Base-by-base conservation (phyloP, 2,888 invertebrate species). In the Uropetala carovei region DNA sequence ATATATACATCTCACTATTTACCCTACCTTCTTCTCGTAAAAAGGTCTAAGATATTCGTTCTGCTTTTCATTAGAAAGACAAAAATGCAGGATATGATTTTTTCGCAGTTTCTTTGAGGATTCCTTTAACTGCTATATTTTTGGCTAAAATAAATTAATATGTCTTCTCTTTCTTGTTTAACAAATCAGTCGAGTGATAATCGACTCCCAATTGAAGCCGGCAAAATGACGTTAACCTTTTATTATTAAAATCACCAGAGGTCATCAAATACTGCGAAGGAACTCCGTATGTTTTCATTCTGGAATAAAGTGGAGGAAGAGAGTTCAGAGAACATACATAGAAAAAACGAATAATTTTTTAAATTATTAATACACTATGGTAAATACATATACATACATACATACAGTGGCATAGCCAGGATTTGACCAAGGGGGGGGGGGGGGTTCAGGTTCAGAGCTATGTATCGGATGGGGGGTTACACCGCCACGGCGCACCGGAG, bases 211-310 rank as follows among this genome's bases (percentile, higher is more conserved):
- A 64, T 60, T n/a, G 64, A n/a, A 64, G 16, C 18, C 18, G 64
- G 64, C 8, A 7, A 89, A 60, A n/a, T 60, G 64, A 30, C 30
- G 64, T 60, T 27, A 30, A 89, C 60, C 18, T n/a, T n/a, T n/a
- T n/a, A n/a, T n/a, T 18, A 89, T 89, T n/a, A 43, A 11, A 89
- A 27, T 93, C 91, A 93, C 93, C 93, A 93, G 30, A 93, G 89
- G 43, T 93, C 93, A 92, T 93, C 93, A 82, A 93, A 93, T 43
- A 93, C 92, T 81, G 93, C 93, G 92, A 93, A 93, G 58, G 93
- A 93, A 86, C 93, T 93, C 22, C 93, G 91, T 83, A 93, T 93
- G 91, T 93, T 93, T 92, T 93, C 93, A 92, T 93, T 93, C 93
- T 93, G 93, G n/a, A 93, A 93, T 30, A 84, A 43, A 84, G 64